phyloP scores from a whole-genome alignment of 1,140 invertebrate genomes.

The Pseudomyrmex dendroicus region DNA sequence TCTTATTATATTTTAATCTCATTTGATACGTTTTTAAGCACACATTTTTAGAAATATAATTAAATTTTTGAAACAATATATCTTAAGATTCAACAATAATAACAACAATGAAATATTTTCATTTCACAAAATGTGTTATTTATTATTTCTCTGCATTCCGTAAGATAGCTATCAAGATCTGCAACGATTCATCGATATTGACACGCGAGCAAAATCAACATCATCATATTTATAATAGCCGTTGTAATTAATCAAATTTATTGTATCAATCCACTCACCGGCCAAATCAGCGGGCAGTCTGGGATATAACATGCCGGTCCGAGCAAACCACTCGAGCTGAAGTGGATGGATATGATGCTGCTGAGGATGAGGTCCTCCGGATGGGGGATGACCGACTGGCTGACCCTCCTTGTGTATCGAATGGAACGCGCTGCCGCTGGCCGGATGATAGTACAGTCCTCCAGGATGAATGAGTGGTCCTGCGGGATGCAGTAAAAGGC shows the following conservation, averaged over 20 bases:
- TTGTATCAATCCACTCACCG: constrained; percentile 80
- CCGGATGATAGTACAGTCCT: constrained; percentile 81
- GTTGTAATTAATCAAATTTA: constrained; percentile 22
- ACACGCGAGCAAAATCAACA: background rate
- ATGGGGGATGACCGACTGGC: constrained; percentile 78
- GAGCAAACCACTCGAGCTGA: constrained; percentile 93
- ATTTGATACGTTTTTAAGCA: background rate
- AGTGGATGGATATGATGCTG: constrained; percentile 90
- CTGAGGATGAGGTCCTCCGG: constrained; percentile 77
- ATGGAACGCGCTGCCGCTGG: constrained; percentile 83
- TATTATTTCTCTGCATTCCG: background rate
- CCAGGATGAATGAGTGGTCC: constrained; percentile 80
- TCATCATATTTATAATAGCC: background rate
- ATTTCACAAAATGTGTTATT: background rate
- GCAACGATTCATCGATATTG: background rate
- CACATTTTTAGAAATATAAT: background rate
- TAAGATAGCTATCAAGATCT: background rate
- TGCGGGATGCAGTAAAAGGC: constrained; percentile 79
- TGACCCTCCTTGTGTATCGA: constrained; percentile 83
- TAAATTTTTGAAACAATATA: background rate
- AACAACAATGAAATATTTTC: background rate
- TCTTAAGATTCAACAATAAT: no score
- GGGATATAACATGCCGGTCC: constrained; percentile 94
- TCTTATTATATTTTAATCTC: background rate
- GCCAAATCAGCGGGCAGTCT: constrained; percentile 89